Evolutionary conservation across 2,113 vertebrate genomes (phyloP), one percentile per base, ranked within the genome.

Genomic region (Takifugu bimaculatus): DNA sequence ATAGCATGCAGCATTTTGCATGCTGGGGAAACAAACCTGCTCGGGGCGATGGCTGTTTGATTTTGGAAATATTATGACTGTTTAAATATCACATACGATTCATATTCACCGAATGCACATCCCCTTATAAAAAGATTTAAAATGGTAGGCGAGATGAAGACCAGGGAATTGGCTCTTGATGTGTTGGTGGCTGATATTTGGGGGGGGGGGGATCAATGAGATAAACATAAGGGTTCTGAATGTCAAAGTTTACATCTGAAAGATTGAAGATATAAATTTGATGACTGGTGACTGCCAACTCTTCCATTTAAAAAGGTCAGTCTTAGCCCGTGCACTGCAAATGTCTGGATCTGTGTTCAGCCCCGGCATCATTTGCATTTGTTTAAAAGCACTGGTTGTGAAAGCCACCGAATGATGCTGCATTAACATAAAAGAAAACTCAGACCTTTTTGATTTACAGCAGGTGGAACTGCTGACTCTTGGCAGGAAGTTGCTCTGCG

Each of bases 51-150:
- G 47, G 35, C 75, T 83, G 78, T 88, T 88, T 86, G 84, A 87
- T 80, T 81, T 71, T 54, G 55, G 79, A 91, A 91, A 92, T 89
- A 85, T 78, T 89, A 85, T 53, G 42, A 68, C 79, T 76, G 82
- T 90, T 91, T 88, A 91, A 92, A 92, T 92, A 91, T 86, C 89
- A 88, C 63, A 58, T 32, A 57, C 60, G 68, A 90, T 91, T 90
- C 85, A 82, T 88, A 91, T 90, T 91, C 89, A 43, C 57, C 57
- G 35, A 55, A 66, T 28, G 49, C 57, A 65, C 62, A 57, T 48
- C 43, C 28, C 48, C 59, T 5, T 47, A 6, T 5, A 55, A 65
- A 68, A 65, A 71, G 63, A 69, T 56, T 43, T 15, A 20, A 62
- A 68, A 77, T 52, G 65, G 65, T 68, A 26, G 1, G 65, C 48